A percentile compares a stretch with the other conserved stretches of the same genome.
Evolutionary conservation across 1,140 invertebrate species (phyloP).

Genomic region (Bacillus rossius): DNA sequence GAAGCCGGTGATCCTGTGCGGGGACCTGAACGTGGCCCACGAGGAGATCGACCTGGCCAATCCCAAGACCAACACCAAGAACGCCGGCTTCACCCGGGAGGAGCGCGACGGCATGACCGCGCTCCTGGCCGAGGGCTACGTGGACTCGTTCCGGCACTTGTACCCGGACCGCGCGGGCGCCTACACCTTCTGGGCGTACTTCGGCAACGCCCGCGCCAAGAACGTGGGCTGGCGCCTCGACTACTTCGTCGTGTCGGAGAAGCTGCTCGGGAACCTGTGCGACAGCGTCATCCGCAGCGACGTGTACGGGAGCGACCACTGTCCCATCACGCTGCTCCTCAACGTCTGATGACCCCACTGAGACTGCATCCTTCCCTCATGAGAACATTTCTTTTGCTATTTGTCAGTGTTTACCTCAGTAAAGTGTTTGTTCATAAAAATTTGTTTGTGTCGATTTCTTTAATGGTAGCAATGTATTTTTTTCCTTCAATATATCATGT

Average conservation of each 20-base stretch:
- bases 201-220: slow-evolving; percentile 74
- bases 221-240: slow-evolving; percentile 97
- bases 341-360: too few relatives aligned
- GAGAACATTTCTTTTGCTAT: too few relatives aligned
- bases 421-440: too few relatives aligned
- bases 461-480: too few relatives aligned
- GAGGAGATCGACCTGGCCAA: slow-evolving; percentile 93
- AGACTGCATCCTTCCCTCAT: too few relatives aligned
- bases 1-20: slow-evolving; percentile 93
- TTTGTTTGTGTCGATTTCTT: too few relatives aligned
- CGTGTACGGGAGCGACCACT: slow-evolving; percentile 84
- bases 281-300: slow-evolving; percentile 71
- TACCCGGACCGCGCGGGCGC: slow-evolving; percentile 79
- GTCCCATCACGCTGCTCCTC: slow-evolving; percentile 70
- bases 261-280: slow-evolving; percentile 67
- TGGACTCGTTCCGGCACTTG: slow-evolving; percentile 84
- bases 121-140: slow-evolving; percentile 70
- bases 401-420: too few relatives aligned
- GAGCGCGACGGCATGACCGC: slow-evolving; percentile 88
- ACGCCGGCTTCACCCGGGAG: slow-evolving; percentile 92
- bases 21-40: slow-evolving; percentile 97
- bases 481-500: too few relatives aligned
- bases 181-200: slow-evolving; percentile 95
- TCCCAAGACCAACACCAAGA: slow-evolving; percentile 89
- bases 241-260: slow-evolving; percentile 87